Conservation (phyloP, 1,140 invertebrate species). For the Papilio aristodemus region DNA sequence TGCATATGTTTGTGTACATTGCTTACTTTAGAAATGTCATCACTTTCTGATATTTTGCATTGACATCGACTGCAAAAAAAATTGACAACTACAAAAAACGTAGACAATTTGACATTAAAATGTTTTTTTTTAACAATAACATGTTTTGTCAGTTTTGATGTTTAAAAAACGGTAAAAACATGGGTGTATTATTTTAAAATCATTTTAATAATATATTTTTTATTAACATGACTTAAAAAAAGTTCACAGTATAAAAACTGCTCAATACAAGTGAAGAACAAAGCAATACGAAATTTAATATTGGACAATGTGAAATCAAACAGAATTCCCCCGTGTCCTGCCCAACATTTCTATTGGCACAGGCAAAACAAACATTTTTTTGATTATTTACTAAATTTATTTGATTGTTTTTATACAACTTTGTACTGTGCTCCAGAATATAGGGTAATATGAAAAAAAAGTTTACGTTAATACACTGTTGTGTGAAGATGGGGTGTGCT, state of each 20-base stretch:
- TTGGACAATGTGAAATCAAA: slow-evolving; percentile 8
- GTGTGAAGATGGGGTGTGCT: too few species aligned
- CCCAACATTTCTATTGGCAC: slow-evolving; percentile 1
- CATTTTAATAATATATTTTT: not conserved
- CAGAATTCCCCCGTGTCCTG: not conserved
- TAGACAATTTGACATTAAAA: too few species aligned
- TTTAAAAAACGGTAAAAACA: too few species aligned
- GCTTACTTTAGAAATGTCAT: not conserved
- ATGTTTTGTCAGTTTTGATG: too few species aligned
- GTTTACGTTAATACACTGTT: too few species aligned
- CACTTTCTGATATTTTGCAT: not conserved
- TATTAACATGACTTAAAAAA: not conserved
- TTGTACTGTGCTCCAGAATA: too few species aligned
- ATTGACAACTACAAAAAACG: too few species aligned
- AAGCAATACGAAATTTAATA: not conserved
- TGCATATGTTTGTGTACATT: not conserved
- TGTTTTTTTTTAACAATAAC: too few species aligned
- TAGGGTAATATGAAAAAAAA: too few species aligned
- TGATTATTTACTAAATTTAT: not conserved
- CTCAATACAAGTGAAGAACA: not conserved
- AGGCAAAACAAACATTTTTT: not conserved
- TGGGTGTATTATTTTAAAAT: too few species aligned
- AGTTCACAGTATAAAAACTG: not conserved
- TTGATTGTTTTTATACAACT: not conserved
- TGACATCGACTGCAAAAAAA: too few species aligned